These are phyloP conservation scores for Philopedon plagiatum DNA, from an alignment of 2,888 invertebrate species.

Conservation along the genomic window DNA sequence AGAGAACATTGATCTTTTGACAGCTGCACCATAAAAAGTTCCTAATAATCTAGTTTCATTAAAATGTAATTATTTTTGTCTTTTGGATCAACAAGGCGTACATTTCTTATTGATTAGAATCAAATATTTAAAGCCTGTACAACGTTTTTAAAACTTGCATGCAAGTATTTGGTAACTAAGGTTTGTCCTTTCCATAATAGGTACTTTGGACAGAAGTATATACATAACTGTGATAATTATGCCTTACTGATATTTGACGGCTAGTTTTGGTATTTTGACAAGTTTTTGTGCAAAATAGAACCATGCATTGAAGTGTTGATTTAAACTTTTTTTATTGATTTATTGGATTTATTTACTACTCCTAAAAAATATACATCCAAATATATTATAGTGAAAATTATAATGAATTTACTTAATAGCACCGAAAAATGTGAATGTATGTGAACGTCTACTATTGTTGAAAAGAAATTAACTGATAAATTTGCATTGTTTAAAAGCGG, in stretches of 20 bases:
- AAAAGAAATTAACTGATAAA: too few species aligned
- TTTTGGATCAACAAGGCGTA: too few species aligned
- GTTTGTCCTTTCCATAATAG: too few species aligned
- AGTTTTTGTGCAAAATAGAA: constrained; percentile 15
- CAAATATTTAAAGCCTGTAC: too few species aligned
- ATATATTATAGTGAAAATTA: neutral
- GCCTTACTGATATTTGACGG: neutral
- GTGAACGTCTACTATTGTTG: too few species aligned
- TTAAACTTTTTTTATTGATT: neutral
- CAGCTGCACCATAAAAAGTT: too few species aligned
- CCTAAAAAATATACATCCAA: neutral
- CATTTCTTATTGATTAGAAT: too few species aligned
- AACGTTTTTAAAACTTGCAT: neutral
- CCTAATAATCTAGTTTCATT: too few species aligned
- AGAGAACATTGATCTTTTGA: too few species aligned
- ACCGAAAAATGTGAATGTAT: neutral
- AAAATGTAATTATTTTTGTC: too few species aligned
- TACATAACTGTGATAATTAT: neutral
- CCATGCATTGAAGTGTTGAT: neutral
- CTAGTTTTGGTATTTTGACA: neutral
- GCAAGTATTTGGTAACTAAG: neutral
- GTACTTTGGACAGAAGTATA: too few species aligned
- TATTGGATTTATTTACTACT: neutral
- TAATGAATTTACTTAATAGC: neutral
- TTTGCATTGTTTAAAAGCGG: too few species aligned